Evolutionary conservation across 2,797 vertebrate genomes (phyloP).

Genomic region (Microctenopoma lineatum): DNA sequence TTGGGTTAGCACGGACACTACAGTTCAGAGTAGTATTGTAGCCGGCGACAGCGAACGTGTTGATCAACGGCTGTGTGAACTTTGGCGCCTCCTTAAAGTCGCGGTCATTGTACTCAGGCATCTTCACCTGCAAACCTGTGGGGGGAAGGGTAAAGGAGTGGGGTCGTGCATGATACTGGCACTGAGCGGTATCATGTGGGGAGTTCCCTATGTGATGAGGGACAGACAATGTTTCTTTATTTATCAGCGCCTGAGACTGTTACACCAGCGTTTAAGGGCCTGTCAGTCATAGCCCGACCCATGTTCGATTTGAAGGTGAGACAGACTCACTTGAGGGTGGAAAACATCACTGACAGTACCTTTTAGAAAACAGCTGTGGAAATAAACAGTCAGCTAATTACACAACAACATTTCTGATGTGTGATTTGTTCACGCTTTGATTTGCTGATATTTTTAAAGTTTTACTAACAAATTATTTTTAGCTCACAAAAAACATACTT

Average conservation of each 20-base stretch:
- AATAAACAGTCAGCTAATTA: background rate
- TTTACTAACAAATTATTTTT: no score
- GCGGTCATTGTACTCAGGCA: conserved; percentile 88
- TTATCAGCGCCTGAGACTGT: conserved; percentile 55
- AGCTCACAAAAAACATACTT: background rate
- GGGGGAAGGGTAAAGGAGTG: conserved; percentile 79
- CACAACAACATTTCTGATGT: conserved; percentile 13
- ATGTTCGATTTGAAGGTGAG: conserved; percentile 37
- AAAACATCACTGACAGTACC: conserved; percentile 75
- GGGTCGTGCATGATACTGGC: conserved; percentile 80
- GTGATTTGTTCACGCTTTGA: conserved; percentile 35
- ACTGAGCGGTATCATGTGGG: conserved; percentile 82
- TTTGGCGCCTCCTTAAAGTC: conserved; percentile 92
- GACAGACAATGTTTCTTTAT: conserved; percentile 73
- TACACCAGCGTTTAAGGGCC: conserved; percentile 59
- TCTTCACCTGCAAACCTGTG: conserved; percentile 91
- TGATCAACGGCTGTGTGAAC: conserved; percentile 94
- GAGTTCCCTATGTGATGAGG: conserved; percentile 80
- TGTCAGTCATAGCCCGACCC: conserved; percentile 67
- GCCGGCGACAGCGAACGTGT: conserved; percentile 93
- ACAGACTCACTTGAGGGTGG: conserved; percentile 55
- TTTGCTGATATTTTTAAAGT: background rate
- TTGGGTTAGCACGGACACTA: conserved; percentile 95
- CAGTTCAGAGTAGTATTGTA: conserved; percentile 97
- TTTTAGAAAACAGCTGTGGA: conserved; percentile 57